These are phyloP conservation scores for Chlorops oryzae DNA, from an alignment of 1,140 invertebrate species.

Conservation along the genomic window DNA sequence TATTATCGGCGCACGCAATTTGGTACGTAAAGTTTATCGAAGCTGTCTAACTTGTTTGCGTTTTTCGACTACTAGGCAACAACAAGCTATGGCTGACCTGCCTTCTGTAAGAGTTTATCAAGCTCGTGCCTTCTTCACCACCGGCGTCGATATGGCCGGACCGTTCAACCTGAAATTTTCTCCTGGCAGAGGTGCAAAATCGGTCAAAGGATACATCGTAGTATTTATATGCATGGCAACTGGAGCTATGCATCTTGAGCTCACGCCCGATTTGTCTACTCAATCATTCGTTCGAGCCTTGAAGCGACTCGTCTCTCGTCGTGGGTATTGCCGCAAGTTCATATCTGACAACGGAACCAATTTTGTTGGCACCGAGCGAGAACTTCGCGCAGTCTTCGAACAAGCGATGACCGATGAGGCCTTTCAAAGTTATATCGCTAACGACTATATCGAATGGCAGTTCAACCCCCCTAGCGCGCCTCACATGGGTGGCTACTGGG, in stretches of 20 bases:
- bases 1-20: not conserved
- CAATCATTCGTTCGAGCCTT: too few species aligned
- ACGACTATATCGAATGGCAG: constrained; percentile 19
- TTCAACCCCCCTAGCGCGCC: constrained; percentile 12
- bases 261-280: too few species aligned
- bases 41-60: not conserved
- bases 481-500: constrained; percentile 42
- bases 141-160: not conserved
- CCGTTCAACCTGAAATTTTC: constrained; percentile 12
- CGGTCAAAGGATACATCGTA: not conserved
- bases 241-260: not conserved
- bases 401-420: constrained; percentile 6
- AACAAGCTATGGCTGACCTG: too few species aligned
- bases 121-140: not conserved
- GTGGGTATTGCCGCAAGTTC: too few species aligned
- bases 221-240: not conserved
- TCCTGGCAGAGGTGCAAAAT: constrained; percentile 13
- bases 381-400: constrained; percentile 2
- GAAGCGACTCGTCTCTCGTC: too few species aligned
- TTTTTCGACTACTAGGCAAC: not conserved
- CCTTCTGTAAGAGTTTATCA: not conserved
- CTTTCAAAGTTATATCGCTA: not conserved
- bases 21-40: not conserved
- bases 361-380: not conserved
- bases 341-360: too few species aligned